Evolutionary conservation across 2,113 vertebrate species (phyloP).

Genomic region (Phyllostomus discolor): DNA sequence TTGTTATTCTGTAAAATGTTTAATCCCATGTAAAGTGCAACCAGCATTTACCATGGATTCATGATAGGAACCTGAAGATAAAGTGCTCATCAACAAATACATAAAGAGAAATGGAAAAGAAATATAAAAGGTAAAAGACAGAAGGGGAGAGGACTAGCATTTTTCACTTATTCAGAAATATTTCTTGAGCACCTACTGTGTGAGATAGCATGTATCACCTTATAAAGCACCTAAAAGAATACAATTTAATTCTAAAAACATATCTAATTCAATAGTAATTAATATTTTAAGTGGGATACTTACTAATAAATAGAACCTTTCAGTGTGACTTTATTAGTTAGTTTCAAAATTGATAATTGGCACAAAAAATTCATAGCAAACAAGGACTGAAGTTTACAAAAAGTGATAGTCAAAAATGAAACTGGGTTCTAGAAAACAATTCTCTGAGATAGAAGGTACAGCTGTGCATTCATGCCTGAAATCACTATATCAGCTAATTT

Average conservation of each 20-base stretch:
- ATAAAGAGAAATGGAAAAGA: background rate
- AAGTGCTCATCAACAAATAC: background rate
- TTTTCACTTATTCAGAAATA: background rate
- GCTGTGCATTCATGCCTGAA: constrained; percentile 35
- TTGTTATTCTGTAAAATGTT: background rate
- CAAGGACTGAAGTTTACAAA: background rate
- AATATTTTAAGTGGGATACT: background rate
- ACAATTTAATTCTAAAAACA: background rate
- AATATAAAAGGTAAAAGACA: background rate
- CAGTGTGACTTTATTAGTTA: background rate
- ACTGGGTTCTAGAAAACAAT: background rate
- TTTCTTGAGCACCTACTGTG: background rate
- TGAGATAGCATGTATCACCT: background rate
- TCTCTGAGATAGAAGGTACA: background rate
- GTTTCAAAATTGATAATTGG: background rate
- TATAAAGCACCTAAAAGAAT: background rate
- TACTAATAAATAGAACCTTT: background rate
- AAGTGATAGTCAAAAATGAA: constrained; percentile 20
- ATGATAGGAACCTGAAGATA: background rate
- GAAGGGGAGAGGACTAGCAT: background rate
- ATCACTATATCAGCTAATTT: constrained; percentile 50
- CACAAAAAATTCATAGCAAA: constrained; percentile 34
- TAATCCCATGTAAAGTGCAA: background rate
- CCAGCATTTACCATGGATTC: background rate
- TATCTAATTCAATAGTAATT: background rate